Base-by-base conservation (phyloP, 1,140 invertebrate species). In the Drosophila miranda region DNA sequence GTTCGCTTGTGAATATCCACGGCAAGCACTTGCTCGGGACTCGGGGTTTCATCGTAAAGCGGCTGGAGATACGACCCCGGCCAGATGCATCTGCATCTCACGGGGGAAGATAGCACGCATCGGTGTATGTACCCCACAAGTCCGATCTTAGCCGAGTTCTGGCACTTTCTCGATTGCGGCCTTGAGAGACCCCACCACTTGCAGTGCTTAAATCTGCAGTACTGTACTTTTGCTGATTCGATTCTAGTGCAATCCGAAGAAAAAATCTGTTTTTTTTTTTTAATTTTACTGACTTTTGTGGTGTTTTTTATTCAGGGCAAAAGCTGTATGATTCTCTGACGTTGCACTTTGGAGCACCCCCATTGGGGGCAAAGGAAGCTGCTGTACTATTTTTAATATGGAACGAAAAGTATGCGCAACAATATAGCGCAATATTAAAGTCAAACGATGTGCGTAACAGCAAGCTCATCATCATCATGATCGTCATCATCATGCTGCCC, bases 391-490 rank as follows among this genome's bases (percentile, higher is more conserved):
- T 82, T 61, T 48, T 55, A 74, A 64, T 75, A 83, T 70, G 46
- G 51, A 66, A 34, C 30, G 34, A 30, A 53, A 78, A 67, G 63
- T 78, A 74, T 82, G 70, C 61, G 45, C 52, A 66, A 75, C 71
- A 72, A 49, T 63, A 75, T 80, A 66, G 76, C 77, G 63, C 53
- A 59, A 67, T 81, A 81, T 84, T 80, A 81, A 84, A 80, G 81
- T 51, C 59, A 73, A 81, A 77, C 60, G 76, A 69, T 66, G 77
- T 84, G 80, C 77, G 80, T 80, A 69, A 69, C 67, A 52, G 49
- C 48, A 61, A 51, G 51, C 57, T 34, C 34, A 42, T 60, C 14
- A 13, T 54, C 50, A 8, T 53, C 60, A 50, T 26, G 23, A 26
- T 66, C 52, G 41, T 70, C 30, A 41, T 62, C 26, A 23, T 50